Evolutionary conservation across 2,888 invertebrate species (phyloP), one percentile per base, ranked within the genome.

Genomic region (Hesperia comma): DNA sequence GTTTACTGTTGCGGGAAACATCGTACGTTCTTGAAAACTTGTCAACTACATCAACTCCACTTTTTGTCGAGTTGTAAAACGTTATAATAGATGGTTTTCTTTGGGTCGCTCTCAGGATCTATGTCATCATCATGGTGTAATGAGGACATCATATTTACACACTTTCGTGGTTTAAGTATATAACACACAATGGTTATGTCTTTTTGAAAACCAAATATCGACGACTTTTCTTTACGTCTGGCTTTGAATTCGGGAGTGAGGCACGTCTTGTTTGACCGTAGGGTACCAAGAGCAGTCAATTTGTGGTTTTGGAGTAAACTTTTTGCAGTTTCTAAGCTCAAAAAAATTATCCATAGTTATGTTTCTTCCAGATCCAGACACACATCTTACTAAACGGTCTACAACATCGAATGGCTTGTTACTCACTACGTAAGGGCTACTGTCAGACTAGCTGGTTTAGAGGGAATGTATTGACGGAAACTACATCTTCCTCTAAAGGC

Each of bases 381-480:
- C 41, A 40, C 32, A 57, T 40, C 53, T 19, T 8, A 73, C 63
- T 37, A 75, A 58, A 54, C 72, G 55, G 10, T 68, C 40, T 14
- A 76, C 75, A 21, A 77, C 68, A 61, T 74, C 74, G 15, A 49
- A 41, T 21, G 76, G 67, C 6, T 55, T 71, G 60, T 77, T 72
- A 49, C 73, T 73, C n/a, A 69, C 14, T 19, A 55, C 14, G 60
- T 63, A 77, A 7, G 71, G 73, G 12, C 72, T 73, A 46, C 46
- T 53, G 53, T 74, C 70, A 43, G 72, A 74, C 55, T 76, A 73
- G 71, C 73, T 19, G 78, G 75, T 69, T 81, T 77, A 17, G 73
- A 74, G 7, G 79, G 77, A 7, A 78, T 80, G 63, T 79, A 81
- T 64, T 77, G 75, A n/a, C 75, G 69, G 21, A 63, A 63, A n/a